Conservation (phyloP, 37 sponge, comb jelly and placozoan genomes). For the Amphimedon queenslandica region DNA sequence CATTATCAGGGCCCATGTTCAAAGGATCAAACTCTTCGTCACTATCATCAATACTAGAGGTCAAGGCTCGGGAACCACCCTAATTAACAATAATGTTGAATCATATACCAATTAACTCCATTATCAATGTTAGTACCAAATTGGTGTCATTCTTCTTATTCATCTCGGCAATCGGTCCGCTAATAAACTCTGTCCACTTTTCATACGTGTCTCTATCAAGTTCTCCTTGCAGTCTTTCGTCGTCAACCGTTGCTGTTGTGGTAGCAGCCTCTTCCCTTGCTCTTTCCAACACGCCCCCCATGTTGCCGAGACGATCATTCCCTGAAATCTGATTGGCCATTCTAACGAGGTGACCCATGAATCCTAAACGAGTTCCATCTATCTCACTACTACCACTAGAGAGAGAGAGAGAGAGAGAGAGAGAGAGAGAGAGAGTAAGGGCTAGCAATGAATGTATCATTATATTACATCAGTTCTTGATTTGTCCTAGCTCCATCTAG, state of each 20-base stretch:
- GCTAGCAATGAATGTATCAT: background rate
- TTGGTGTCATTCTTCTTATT: slow-evolving; percentile 66
- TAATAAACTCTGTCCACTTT: slow-evolving; percentile 57
- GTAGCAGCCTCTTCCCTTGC: background rate
- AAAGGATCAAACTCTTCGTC: slow-evolving; percentile 66
- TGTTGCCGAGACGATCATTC: slow-evolving; percentile 7
- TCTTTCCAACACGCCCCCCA: background rate
- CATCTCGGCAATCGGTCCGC: slow-evolving; percentile 54
- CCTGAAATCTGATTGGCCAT: slow-evolving; percentile 36
- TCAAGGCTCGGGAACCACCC: slow-evolving; percentile 64
- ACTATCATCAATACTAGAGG: slow-evolving; percentile 62
- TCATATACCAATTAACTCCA: background rate
- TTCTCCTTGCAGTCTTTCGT: background rate
- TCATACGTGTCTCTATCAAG: slow-evolving; percentile 32
- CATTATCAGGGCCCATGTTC: slow-evolving; percentile 24
- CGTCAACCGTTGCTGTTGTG: background rate
- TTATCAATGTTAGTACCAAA: slow-evolving; percentile 22
- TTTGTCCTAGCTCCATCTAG: slow-evolving; percentile 44
- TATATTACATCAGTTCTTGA: slow-evolving; percentile 24
- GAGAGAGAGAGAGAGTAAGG: background rate
- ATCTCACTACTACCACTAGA: slow-evolving; percentile 5
- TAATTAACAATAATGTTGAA: background rate
- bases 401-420: too few relatives aligned
- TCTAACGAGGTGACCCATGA: slow-evolving; percentile 80
- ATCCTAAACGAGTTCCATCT: slow-evolving; percentile 56